A percentile compares a stretch with the other conserved stretches of the same genome.
phyloP scores from a whole-genome alignment of 2,888 invertebrate species.

The Aspidapion aeneum region DNA sequence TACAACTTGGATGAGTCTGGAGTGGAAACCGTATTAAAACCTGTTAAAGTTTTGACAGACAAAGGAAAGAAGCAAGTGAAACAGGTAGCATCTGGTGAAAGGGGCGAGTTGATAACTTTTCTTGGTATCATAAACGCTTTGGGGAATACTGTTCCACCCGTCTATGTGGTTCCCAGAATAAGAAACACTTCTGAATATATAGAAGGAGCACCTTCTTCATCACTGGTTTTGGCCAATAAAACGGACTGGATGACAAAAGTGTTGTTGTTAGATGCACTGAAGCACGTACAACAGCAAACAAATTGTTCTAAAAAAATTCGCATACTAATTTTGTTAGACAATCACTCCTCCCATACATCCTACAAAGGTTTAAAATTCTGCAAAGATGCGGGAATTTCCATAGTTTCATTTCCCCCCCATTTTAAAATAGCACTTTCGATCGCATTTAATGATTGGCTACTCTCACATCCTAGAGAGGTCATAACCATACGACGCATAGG shows the following conservation, averaged over 20 bases:
- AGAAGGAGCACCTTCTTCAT: conserved; percentile 4
- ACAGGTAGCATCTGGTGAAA: conserved; percentile 7
- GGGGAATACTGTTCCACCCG: conserved; percentile 5
- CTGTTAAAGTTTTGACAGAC: conserved; percentile 12
- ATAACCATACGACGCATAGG: conserved; percentile 11
- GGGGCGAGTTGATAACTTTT: neutral
- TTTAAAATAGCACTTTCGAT: conserved; percentile 11
- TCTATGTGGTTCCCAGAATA: conserved; percentile 9
- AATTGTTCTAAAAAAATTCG: conserved; percentile 6
- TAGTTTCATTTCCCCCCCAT: conserved; percentile 9
- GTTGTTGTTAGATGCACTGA: conserved; percentile 4
- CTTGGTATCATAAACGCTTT: conserved; percentile 5
- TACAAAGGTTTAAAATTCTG: conserved; percentile 1
- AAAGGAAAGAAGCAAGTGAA: conserved; percentile 6
- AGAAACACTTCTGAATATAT: conserved; percentile 11
- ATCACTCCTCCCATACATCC: conserved; percentile 3
- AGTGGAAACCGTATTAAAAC: conserved; percentile 14
- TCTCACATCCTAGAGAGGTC: conserved; percentile 14
- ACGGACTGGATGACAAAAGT: conserved; percentile 7
- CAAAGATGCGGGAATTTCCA: conserved; percentile 3
- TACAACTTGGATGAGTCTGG: conserved; percentile 17
- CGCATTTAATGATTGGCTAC: conserved; percentile 16
- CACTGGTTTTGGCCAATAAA: conserved; percentile 11
- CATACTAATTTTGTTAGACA: conserved; percentile 6
- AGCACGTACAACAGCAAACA: conserved; percentile 6